A percentile compares a stretch with the other conserved stretches of the same genome.
Conservation (phyloP, 2,113 vertebrate genomes). For the Gallinago jamesoni region DNA sequence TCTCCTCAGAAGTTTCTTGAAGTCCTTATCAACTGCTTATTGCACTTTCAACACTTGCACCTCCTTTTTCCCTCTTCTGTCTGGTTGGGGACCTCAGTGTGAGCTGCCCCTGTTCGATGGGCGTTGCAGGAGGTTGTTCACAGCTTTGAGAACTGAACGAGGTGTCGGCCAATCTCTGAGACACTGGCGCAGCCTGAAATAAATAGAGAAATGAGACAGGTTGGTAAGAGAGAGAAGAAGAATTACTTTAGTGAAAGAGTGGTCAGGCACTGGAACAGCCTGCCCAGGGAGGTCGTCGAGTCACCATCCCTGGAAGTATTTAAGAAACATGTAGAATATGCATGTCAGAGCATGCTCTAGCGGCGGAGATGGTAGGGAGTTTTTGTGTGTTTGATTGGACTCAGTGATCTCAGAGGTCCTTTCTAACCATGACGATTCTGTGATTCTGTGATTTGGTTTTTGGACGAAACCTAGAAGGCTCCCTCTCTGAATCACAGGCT, state of each 20-base stretch:
- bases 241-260: too few species aligned
- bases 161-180: slow-evolving; percentile 29
- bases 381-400: too few species aligned
- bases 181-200: slow-evolving; percentile 25
- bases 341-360: too few species aligned
- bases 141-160: slow-evolving; percentile 42
- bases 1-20: neutral
- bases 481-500: neutral
- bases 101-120: neutral
- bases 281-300: too few species aligned
- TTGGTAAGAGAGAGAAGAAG: neutral
- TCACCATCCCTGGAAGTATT: too few species aligned
- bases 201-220: neutral
- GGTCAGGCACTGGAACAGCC: too few species aligned
- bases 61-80: neutral
- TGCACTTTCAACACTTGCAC: neutral
- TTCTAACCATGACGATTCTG: too few species aligned
- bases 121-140: neutral
- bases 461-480: neutral
- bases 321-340: too few species aligned
- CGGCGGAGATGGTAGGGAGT: too few species aligned
- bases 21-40: neutral
- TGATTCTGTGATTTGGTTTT: neutral
- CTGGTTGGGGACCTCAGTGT: neutral
- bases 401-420: too few species aligned